Evolutionary conservation across 2,888 invertebrate genomes (phyloP), one percentile per base, ranked within the genome.

Genomic region (Epsilonema sp.): DNA sequence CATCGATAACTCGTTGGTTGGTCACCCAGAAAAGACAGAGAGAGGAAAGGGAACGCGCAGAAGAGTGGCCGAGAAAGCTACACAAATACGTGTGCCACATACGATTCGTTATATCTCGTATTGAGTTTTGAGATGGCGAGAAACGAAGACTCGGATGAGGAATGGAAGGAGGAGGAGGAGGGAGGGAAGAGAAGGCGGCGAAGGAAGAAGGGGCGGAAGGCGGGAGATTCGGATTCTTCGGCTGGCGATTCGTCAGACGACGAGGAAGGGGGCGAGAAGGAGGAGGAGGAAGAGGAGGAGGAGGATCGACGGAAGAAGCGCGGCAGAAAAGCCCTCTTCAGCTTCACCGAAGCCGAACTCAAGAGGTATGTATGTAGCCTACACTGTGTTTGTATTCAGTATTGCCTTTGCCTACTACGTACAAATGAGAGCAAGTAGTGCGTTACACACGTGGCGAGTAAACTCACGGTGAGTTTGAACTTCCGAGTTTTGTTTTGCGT

Each of bases 251-350:
- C n/a, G 3, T 41, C 48, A n/a, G 45, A 45, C n/a, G 42, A 46
- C 20, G 70, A 49, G 68, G 69, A 8, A 19, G 41, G 44, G 22
- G 42, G 26, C 8, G 24, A n/a, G n/a, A n/a, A n/a, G n/a, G n/a
- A n/a, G n/a, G n/a, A 24, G 24, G 26, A 26, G 2, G 26, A 26
- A 11, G 38, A 24, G 70, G 70, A 49, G 68, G 69, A 8, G 68
- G 48, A n/a, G 16, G 25, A 43, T 8, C 25, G 23, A 24, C 42
- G 43, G 2, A 26, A 24, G 8, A 22, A 36, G 23, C 23, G 23
- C 11, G 41, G 39, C 38, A 52, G 51, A 42, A 55, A 54, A 66
- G 78, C 78, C 60, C 79, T 90, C 47, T 81, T 80, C 60, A 86
- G 86, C 37, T 92, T 73, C 55, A 69, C 66, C 11, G 68, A 70